phyloP scores from a whole-genome alignment of 2,888 invertebrate species.

The Drosophila borborema region DNA sequence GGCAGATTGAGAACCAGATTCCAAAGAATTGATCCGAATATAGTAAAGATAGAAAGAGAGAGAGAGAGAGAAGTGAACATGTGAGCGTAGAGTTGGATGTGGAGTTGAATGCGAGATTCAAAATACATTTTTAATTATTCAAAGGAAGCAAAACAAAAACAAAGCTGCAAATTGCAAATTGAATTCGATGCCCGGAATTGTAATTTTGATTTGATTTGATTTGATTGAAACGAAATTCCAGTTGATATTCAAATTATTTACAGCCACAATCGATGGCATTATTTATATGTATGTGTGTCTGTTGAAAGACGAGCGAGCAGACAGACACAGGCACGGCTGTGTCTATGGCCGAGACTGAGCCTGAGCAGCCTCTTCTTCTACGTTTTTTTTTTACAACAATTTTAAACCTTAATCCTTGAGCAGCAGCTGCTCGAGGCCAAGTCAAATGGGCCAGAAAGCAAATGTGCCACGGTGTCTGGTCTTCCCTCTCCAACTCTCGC shows the following conservation, averaged over 20 bases:
- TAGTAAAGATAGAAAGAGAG: too few relatives aligned
- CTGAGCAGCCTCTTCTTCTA: slow-evolving; percentile 11
- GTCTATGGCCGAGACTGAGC: slow-evolving; percentile 11
- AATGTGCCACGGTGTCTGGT: slow-evolving; percentile 16
- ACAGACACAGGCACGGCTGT: background rate
- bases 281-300: slow-evolving; percentile 40
- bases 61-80: background rate
- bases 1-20: background rate
- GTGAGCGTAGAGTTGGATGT: background rate
- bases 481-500: background rate
- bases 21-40: background rate
- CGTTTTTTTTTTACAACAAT: slow-evolving; percentile 17
- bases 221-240: slow-evolving; percentile 9
- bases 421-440: slow-evolving; percentile 2
- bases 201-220: slow-evolving; percentile 10
- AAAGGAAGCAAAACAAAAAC: background rate
- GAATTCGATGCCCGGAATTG: background rate
- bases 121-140: slow-evolving; percentile 14
- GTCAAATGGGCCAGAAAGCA: slow-evolving; percentile 39
- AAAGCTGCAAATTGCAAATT: slow-evolving; percentile 1
- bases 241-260: slow-evolving; percentile 31
- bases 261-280: slow-evolving; percentile 41
- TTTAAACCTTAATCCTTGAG: slow-evolving; percentile 42
- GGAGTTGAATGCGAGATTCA: background rate
- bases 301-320: background rate